phyloP scores from a whole-genome alignment of 2,888 invertebrate species.

The Acanthosepion pharaonis region DNA sequence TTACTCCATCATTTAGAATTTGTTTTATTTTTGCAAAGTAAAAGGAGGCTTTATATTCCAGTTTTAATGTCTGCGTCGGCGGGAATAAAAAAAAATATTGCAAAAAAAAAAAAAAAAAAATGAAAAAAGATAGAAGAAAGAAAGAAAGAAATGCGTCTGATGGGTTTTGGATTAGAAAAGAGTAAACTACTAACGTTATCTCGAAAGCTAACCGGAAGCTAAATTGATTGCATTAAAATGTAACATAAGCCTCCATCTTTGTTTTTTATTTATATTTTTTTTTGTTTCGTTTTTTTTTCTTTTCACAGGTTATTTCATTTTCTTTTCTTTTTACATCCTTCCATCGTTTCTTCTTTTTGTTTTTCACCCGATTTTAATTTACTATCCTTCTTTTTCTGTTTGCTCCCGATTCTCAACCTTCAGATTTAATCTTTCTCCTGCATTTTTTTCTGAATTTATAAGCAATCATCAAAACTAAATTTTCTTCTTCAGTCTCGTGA shows the following conservation, averaged over 20 bases:
- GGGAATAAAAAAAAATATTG: background rate
- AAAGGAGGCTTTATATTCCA: background rate
- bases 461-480: too few species aligned
- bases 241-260: background rate
- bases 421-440: background rate
- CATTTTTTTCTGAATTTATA: too few species aligned
- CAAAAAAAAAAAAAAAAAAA: too few species aligned
- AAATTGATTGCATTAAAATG: background rate
- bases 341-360: background rate
- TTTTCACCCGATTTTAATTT: background rate
- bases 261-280: background rate
- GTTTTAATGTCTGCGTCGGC: slow-evolving; percentile 2
- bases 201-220: background rate
- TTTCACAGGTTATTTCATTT: background rate
- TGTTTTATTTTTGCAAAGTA: background rate
- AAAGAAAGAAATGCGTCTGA: background rate
- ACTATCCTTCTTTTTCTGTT: background rate
- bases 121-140: too few species aligned
- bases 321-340: background rate
- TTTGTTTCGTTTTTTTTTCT: background rate
- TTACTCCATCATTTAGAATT: background rate
- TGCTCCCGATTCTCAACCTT: background rate
- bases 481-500: too few species aligned
- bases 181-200: background rate
- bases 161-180: background rate